phyloP scores from a whole-genome alignment of 2,888 invertebrate genomes.

The Tenthredo scrophulariae region DNA sequence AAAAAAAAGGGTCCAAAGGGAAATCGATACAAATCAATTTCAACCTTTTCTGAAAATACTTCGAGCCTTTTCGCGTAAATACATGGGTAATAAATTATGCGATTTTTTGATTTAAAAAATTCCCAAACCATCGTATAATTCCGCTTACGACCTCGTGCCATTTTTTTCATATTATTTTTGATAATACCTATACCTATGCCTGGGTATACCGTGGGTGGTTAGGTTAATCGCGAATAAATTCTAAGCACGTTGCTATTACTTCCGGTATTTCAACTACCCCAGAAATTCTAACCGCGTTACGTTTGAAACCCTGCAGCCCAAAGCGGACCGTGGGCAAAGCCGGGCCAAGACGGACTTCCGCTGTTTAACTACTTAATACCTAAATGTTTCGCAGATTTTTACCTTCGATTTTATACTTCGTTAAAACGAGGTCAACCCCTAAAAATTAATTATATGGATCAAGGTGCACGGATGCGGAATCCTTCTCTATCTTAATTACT shows the following conservation, averaged over 20 bases:
- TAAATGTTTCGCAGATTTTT: neutral
- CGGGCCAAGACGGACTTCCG: neutral
- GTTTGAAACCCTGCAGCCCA: neutral
- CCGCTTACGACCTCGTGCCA: too few relatives aligned
- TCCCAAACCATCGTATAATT: too few relatives aligned
- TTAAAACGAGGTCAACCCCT: neutral
- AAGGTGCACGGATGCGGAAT: neutral
- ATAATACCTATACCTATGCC: neutral
- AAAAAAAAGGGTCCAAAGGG: too few relatives aligned
- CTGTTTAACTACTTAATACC: neutral
- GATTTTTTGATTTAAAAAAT: too few relatives aligned
- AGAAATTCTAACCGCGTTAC: neutral
- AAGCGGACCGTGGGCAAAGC: neutral
- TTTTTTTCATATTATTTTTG: neutral
- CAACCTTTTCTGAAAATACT: too few relatives aligned
- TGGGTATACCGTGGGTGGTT: neutral
- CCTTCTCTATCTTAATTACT: neutral
- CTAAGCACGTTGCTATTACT: conserved; percentile 6
- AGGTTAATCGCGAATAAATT: neutral
- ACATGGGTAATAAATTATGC: too few relatives aligned
- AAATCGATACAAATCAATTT: too few relatives aligned
- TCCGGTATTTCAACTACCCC: conserved; percentile 20
- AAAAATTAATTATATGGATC: neutral
- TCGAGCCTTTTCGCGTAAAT: too few relatives aligned
- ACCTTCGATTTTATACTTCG: conserved; percentile 4